Percentiles rank a stretch among this genome's conserved stretches.
Evolutionary conservation across 2,797 vertebrate species (phyloP).

Genomic region (Enteromius afrohamiltoni): DNA sequence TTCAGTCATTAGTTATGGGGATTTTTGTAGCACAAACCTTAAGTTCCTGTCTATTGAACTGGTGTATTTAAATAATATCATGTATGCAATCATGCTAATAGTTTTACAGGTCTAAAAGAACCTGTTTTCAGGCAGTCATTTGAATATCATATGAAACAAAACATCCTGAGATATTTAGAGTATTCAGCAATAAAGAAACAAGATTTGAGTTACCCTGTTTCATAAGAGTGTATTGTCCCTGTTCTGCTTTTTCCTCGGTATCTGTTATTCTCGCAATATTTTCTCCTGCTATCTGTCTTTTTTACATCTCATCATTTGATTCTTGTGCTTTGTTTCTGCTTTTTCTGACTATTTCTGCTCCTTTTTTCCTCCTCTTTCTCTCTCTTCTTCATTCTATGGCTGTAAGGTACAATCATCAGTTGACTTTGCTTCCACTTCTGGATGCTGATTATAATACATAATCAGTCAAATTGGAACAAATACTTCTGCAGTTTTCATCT

Average conservation of each 20-base stretch:
- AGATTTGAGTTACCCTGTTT: background rate
- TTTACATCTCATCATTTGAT: background rate
- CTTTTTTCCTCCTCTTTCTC: background rate
- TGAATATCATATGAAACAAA: background rate
- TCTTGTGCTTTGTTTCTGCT: background rate
- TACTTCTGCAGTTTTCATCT: background rate
- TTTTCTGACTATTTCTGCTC: background rate
- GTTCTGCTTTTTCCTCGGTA: background rate
- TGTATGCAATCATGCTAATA: background rate
- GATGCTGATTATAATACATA: background rate
- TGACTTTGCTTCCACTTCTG: background rate
- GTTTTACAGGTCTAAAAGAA: background rate
- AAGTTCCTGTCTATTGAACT: background rate
- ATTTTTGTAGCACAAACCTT: background rate
- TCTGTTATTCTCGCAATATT: background rate
- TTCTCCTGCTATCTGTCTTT: background rate
- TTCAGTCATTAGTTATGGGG: background rate
- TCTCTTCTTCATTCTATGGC: background rate
- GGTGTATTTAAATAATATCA: background rate
- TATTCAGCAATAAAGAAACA: background rate
- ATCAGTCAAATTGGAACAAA: background rate
- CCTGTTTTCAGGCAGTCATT: background rate
- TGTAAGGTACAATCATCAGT: background rate
- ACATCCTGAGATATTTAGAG: background rate
- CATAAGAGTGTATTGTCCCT: background rate